These are phyloP conservation scores for Sardinella longiceps DNA, from an alignment of 2,797 vertebrate species.

Conservation along the genomic window DNA sequence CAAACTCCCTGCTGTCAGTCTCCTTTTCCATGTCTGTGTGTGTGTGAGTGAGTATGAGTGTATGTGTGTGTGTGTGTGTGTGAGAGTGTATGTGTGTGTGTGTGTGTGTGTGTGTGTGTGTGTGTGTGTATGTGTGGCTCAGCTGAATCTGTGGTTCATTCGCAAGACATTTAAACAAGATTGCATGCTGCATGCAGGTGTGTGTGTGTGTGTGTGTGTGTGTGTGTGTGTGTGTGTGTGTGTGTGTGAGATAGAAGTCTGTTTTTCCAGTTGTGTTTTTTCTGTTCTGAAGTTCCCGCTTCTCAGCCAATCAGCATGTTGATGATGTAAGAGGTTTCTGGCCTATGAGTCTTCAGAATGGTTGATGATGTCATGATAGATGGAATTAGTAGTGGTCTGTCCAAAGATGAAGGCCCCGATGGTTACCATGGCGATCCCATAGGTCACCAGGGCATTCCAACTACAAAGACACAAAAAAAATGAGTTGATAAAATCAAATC, in stretches of 20 bases:
- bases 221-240: constrained; percentile 10
- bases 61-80: too few species aligned
- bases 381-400: constrained; percentile 56
- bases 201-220: constrained; percentile 8
- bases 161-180: constrained; percentile 32
- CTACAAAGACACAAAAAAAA: constrained; percentile 28
- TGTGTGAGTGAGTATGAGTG: too few species aligned
- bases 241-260: neutral
- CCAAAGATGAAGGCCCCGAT: constrained; percentile 54
- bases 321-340: neutral
- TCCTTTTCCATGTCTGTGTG: neutral
- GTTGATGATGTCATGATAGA: constrained; percentile 49
- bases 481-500: too few species aligned
- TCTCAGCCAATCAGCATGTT: neutral
- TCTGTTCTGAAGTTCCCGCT: neutral
- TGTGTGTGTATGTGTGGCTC: too few species aligned
- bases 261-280: neutral
- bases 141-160: neutral
- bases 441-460: constrained; percentile 49
- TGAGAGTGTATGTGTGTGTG: too few species aligned
- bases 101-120: too few species aligned
- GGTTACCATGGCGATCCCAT: constrained; percentile 50
- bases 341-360: constrained; percentile 18
- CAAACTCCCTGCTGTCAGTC: neutral
- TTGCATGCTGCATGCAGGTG: constrained; percentile 12